Percentiles rank a stretch among this genome's conserved stretches.
Conservation (phyloP, 2,888 invertebrate genomes). For the Tiliacea aurago region DNA sequence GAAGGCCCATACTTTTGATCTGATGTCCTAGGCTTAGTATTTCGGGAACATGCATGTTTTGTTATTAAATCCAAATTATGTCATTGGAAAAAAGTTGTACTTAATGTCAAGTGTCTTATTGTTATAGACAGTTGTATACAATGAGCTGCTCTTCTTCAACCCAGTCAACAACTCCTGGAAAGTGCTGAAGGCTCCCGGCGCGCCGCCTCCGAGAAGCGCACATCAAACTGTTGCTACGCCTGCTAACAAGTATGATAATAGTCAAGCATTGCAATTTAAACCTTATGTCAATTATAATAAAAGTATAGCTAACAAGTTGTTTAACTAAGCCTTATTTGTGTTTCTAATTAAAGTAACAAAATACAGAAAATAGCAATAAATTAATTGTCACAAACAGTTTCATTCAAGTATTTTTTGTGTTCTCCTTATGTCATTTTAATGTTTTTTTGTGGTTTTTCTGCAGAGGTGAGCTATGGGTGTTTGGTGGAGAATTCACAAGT, state of each 20-base stretch:
- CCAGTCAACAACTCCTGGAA: slow-evolving; percentile 95
- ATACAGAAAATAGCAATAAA: too few species aligned
- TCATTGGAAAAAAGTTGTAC: not conserved
- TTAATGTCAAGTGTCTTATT: not conserved
- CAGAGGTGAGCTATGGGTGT: slow-evolving; percentile 91
- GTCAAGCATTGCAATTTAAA: not conserved
- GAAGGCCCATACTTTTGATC: not conserved
- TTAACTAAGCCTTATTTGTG: too few species aligned
- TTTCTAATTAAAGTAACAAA: too few species aligned
- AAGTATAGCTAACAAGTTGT: too few species aligned
- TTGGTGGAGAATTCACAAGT: slow-evolving; percentile 98
- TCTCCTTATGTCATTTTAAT: too few species aligned
- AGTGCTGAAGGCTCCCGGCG: slow-evolving; percentile 94
- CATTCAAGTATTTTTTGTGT: too few species aligned
- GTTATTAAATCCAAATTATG: not conserved
- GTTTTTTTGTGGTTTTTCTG: too few species aligned
- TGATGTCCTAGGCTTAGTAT: not conserved
- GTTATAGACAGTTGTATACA: slow-evolving; percentile 95
- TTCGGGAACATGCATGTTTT: not conserved
- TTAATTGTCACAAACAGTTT: too few species aligned
- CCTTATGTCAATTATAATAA: not conserved
- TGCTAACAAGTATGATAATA: slow-evolving; percentile 89
- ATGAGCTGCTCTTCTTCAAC: slow-evolving; percentile 96
- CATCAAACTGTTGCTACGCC: slow-evolving; percentile 96
- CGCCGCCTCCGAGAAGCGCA: slow-evolving; percentile 96